phyloP scores from a whole-genome alignment of 2,113 vertebrate genomes.

The Hirundichthys speculiger region DNA sequence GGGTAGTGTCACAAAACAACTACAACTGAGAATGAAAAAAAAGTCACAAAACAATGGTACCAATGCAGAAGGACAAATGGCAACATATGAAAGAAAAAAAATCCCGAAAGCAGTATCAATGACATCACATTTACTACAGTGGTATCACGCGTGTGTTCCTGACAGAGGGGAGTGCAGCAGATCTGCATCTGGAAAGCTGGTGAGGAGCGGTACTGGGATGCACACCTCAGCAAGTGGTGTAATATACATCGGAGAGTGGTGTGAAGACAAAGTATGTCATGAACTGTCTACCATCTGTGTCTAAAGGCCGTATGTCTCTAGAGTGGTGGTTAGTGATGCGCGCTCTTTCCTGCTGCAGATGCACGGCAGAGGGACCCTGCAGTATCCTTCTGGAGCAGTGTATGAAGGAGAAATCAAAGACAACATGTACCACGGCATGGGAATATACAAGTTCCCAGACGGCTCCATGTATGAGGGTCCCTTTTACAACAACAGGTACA shows the following conservation, averaged over 20 bases:
- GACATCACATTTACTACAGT: neutral
- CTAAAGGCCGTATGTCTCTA: neutral
- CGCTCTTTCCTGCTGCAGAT: conserved; percentile 70
- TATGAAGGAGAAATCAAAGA: conserved; percentile 88
- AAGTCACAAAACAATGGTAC: neutral
- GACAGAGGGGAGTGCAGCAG: conserved; percentile 82
- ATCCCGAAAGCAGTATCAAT: neutral
- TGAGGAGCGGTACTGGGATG: conserved; percentile 81
- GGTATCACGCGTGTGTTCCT: neutral
- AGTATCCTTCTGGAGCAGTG: conserved; percentile 83
- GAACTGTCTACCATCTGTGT: neutral
- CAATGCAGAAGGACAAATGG: neutral
- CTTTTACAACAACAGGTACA: conserved; percentile 86
- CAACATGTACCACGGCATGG: conserved; percentile 85
- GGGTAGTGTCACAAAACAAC: too few relatives aligned
- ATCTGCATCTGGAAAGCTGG: conserved; percentile 68
- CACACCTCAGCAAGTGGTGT: conserved; percentile 77
- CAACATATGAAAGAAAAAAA: neutral
- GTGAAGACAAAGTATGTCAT: conserved; percentile 81
- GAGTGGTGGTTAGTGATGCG: neutral
- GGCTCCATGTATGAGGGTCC: conserved; percentile 81
- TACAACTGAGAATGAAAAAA: neutral
- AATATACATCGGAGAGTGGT: conserved; percentile 82
- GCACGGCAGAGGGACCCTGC: conserved; percentile 83
- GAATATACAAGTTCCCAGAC: conserved; percentile 84